phyloP scores from a whole-genome alignment of 2,113 vertebrate species.

The Rousettus leschenaultii region DNA sequence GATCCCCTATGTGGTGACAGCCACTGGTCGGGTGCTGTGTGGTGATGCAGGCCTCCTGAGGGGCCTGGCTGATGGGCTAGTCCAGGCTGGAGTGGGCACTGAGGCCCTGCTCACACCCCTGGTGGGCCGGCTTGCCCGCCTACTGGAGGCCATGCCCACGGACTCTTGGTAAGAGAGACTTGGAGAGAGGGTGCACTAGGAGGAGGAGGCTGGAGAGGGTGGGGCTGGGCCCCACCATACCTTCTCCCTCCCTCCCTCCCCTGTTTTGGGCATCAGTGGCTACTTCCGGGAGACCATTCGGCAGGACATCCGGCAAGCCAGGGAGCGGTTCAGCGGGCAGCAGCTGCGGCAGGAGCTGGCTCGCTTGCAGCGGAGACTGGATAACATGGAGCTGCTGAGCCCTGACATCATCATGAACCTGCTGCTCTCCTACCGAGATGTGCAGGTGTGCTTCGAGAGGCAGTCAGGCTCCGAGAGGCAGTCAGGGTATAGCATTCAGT shows the following conservation, averaged over 20 bases:
- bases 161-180: conserved; percentile 85
- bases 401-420: conserved; percentile 93
- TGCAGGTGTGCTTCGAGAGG: conserved; percentile 82
- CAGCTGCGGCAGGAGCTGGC: conserved; percentile 87
- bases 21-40: conserved; percentile 88
- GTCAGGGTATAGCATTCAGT: fast-evolving
- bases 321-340: conserved; percentile 87
- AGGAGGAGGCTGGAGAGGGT: neutral
- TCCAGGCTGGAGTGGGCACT: conserved; percentile 84
- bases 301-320: conserved; percentile 87
- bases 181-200: neutral
- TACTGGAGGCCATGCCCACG: conserved; percentile 87
- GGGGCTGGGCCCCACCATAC: neutral
- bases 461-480: fast-evolving
- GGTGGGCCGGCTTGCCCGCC: conserved; percentile 81
- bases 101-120: conserved; percentile 87
- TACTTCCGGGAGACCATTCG: conserved; percentile 91
- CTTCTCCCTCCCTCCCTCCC: neutral
- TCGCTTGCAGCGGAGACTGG: conserved; percentile 89
- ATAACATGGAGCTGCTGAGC: conserved; percentile 92
- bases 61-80: conserved; percentile 84
- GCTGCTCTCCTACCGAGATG: conserved; percentile 90
- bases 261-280: conserved; percentile 77
- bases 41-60: conserved; percentile 83
- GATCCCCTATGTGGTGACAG: conserved; percentile 89